A percentile compares a stretch with the other conserved stretches of the same genome.
Evolutionary conservation across 2,113 vertebrate genomes (phyloP).

Genomic region (Martes martes): DNA sequence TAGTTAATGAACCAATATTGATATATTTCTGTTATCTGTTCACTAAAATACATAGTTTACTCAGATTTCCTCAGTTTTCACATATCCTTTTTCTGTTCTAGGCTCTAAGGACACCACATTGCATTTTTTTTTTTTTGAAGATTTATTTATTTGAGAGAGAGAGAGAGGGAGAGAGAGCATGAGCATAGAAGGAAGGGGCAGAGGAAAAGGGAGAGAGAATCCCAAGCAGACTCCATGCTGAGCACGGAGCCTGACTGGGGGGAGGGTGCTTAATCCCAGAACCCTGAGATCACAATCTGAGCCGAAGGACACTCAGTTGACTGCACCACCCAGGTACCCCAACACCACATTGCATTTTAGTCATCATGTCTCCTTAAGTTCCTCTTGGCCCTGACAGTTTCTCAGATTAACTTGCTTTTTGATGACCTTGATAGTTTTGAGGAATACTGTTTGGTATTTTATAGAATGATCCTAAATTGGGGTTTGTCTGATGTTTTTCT

Average conservation of each 20-base stretch:
- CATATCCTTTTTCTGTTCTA: neutral
- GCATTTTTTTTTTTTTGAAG: neutral
- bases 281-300: neutral
- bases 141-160: neutral
- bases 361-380: neutral
- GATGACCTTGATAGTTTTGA: neutral
- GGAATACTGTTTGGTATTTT: neutral
- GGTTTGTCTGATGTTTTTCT: constrained; percentile 9
- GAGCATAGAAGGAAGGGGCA: neutral
- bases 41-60: neutral
- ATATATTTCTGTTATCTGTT: neutral
- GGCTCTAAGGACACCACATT: neutral
- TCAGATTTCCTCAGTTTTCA: neutral
- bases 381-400: neutral
- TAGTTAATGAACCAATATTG: neutral
- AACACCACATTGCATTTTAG: neutral
- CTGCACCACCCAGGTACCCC: neutral
- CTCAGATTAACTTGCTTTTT: neutral
- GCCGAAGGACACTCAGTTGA: neutral
- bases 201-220: neutral
- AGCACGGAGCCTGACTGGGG: neutral
- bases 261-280: neutral
- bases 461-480: neutral
- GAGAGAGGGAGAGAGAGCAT: neutral
- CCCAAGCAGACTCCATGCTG: neutral